Conservation (phyloP, 2,113 vertebrate genomes). For the Smithornis capensis region DNA sequence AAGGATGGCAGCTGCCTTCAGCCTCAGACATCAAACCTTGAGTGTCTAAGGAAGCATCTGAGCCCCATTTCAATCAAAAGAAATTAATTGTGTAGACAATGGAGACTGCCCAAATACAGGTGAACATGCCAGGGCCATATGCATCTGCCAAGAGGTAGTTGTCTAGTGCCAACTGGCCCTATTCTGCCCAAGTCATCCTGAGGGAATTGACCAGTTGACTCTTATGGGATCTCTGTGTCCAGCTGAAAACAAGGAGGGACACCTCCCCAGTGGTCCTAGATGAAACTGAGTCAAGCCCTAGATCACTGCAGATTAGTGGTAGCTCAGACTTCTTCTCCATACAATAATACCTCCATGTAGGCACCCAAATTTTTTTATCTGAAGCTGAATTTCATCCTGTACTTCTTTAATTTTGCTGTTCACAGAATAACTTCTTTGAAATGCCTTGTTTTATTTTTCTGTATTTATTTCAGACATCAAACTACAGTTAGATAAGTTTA, state of each 20-base stretch:
- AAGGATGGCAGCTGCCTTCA: background rate
- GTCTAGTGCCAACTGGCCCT: background rate
- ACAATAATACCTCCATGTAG: background rate
- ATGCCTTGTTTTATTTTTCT: background rate
- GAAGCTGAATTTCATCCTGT: background rate
- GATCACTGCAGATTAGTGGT: background rate
- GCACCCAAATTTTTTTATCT: background rate
- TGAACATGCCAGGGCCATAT: fast-evolving
- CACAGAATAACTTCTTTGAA: background rate
- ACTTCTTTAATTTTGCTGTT: background rate
- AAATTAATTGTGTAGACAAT: background rate
- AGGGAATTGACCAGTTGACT: background rate
- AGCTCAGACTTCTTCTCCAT: background rate
- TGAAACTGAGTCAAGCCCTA: background rate
- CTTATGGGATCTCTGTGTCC: background rate
- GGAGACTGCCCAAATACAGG: background rate
- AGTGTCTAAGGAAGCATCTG: background rate
- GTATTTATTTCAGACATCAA: background rate
- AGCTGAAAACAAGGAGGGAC: background rate
- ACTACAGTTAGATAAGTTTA: background rate
- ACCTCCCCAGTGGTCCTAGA: no score
- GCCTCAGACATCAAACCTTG: background rate
- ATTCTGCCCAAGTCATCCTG: background rate
- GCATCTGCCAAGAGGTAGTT: background rate
- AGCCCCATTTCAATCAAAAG: background rate